Evolutionary conservation across 2,113 vertebrate genomes (phyloP).

Genomic region (Nerophis ophidion): DNA sequence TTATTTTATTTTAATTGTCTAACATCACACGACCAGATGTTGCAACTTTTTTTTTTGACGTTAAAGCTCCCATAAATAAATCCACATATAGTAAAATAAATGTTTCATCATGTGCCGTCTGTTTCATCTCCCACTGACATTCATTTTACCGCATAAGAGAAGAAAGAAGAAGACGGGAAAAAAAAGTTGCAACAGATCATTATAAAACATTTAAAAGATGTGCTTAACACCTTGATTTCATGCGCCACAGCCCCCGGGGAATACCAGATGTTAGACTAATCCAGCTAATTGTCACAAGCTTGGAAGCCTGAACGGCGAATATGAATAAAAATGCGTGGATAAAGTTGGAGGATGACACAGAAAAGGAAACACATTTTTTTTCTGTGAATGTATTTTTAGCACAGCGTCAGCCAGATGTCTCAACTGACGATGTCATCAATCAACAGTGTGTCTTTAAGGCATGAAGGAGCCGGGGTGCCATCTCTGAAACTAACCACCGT

Average conservation of each 20-base stretch:
- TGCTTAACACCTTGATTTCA: slow-evolving; percentile 21
- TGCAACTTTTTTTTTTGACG: background rate
- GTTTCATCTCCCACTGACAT: background rate
- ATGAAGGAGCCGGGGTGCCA: background rate
- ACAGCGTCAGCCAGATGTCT: slow-evolving; percentile 28
- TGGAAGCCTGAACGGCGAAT: slow-evolving; percentile 7
- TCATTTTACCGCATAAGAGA: slow-evolving; percentile 3
- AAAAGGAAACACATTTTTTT: slow-evolving; percentile 9
- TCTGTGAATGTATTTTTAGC: slow-evolving; percentile 25
- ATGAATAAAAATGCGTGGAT: slow-evolving; percentile 16
- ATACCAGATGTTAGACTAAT: slow-evolving; percentile 34
- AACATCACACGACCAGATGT: background rate
- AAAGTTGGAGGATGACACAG: slow-evolving; percentile 14
- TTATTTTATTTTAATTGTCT: too few relatives aligned
- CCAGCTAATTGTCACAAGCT: slow-evolving; percentile 23
- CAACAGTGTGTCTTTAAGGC: slow-evolving; percentile 10
- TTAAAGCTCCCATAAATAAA: background rate
- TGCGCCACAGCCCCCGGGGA: slow-evolving; percentile 9
- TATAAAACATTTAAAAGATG: slow-evolving; percentile 22
- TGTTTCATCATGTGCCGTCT: background rate
- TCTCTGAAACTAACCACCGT: slow-evolving; percentile 10
- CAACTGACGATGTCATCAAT: slow-evolving; percentile 27
- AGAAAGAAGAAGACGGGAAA: background rate
- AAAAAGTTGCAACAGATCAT: slow-evolving; percentile 21
- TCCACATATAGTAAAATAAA: background rate